Percentiles rank a stretch among this genome's conserved stretches.
phyloP scores from a whole-genome alignment of 2,797 vertebrate genomes.

The Syndactyla subalaris region DNA sequence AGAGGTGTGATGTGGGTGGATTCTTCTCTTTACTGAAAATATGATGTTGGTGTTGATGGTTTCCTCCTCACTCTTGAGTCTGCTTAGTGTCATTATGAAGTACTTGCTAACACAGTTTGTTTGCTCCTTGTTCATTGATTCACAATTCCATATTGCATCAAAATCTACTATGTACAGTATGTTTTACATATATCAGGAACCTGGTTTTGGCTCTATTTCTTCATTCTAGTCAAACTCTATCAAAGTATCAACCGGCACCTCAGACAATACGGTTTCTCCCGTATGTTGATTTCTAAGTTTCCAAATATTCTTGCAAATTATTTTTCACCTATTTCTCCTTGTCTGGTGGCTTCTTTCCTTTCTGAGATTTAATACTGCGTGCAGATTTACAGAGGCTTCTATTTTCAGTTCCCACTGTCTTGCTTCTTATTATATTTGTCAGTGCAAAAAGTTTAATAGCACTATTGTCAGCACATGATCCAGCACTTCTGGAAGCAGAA shows the following conservation, averaged over 20 bases:
- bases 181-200: neutral
- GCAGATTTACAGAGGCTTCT: neutral
- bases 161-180: neutral
- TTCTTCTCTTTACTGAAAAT: neutral
- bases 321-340: neutral
- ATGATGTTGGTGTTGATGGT: neutral
- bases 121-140: neutral
- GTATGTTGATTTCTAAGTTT: neutral
- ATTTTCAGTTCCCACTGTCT: neutral
- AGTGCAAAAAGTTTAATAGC: neutral
- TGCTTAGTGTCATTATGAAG: neutral
- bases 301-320: neutral
- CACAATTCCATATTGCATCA: neutral
- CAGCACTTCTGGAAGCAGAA: neutral
- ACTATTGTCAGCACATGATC: neutral
- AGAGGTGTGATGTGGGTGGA: neutral
- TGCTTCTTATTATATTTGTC: neutral
- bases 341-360: neutral
- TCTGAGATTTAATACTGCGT: neutral
- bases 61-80: neutral
- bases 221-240: neutral
- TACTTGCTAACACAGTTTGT: neutral
- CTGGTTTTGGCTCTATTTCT: neutral
- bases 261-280: neutral
- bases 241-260: neutral